Evolutionary conservation across 2,113 vertebrate species (phyloP), one percentile per base, ranked within the genome.

Genomic region (Vireo altiloquus): DNA sequence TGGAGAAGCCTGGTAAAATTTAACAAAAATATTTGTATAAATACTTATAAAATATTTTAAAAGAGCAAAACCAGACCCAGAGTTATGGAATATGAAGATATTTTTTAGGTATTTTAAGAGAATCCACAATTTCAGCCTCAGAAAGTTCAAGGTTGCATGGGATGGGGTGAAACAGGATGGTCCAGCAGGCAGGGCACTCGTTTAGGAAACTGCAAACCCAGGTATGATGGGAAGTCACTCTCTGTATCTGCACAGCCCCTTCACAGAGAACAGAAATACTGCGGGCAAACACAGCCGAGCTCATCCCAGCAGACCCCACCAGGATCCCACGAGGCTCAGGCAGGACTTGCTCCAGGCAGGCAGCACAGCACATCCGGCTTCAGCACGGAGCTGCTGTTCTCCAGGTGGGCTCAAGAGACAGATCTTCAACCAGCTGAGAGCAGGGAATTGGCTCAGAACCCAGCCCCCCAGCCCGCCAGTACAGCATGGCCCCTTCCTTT

Each of bases 341-440:
- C 30, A 44, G 61, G 24, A 23, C 9, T 33, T 4, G 20, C 2
- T 23, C 60, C 39, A 31, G 59, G 20, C 42, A 31, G 49, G 31
- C 6, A 9, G 61, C 8, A 39, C 56, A 81, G 60, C 50, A 75
- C 33, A 31, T 3, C 57, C 61, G 31, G 35, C 24, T 54, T 53
- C 59, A 82, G 71, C 39, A 16, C 2, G 0, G 28, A 24, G 52
- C 91, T 87, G 52, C 70, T 2, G 1, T 8, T 77, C 3, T 68
- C 79, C 68, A 2, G 2, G 37, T 25, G 42, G 30, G 74, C 60
- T 92, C 2, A 0, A 68, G 37, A 75, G 76, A 50, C 0, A 1
- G 23, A 6, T n/a, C 63, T 82, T 71, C 15, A 47, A 57, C 22
- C 35, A 87, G 50, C 30, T 4, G 3, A 53, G 79, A 78, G 78